phyloP scores from a whole-genome alignment of 1,140 invertebrate species.

The Leptonema lineaticorne region DNA sequence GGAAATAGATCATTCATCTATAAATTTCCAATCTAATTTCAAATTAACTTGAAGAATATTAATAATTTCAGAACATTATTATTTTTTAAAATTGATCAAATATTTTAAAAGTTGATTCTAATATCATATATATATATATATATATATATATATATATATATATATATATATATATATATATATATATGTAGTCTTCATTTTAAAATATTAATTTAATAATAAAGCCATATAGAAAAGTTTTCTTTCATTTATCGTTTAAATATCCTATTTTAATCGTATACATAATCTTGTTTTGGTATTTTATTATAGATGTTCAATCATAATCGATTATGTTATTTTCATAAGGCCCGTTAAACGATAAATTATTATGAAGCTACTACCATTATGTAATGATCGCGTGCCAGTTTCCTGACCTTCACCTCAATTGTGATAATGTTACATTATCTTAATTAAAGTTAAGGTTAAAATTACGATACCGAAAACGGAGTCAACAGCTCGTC shows the following conservation, averaged over 20 bases:
- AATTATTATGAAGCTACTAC: not conserved
- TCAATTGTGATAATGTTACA: not conserved
- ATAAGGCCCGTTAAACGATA: not conserved
- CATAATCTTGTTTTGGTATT: not conserved
- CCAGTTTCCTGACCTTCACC: conserved; percentile 10
- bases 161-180: not conserved
- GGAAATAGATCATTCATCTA: too few species aligned
- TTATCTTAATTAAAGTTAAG: conserved; percentile 9
- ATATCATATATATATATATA: not conserved
- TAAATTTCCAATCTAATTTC: too few species aligned
- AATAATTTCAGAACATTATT: too few species aligned
- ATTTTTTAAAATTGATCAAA: too few species aligned
- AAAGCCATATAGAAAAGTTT: not conserved
- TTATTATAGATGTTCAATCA: not conserved
- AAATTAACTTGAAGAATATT: too few species aligned
- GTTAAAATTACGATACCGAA: conserved; percentile 1
- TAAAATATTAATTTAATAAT: too few species aligned
- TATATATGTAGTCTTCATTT: not conserved
- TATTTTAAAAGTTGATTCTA: not conserved
- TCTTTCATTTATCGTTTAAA: too few species aligned
- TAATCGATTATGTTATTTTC: not conserved
- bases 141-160: not conserved
- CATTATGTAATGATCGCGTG: conserved; percentile 2
- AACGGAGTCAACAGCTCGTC: too few species aligned
- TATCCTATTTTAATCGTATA: not conserved